Evolutionary conservation across 2,797 vertebrate species (phyloP).

Genomic region (Pogonophryne albipinna): DNA sequence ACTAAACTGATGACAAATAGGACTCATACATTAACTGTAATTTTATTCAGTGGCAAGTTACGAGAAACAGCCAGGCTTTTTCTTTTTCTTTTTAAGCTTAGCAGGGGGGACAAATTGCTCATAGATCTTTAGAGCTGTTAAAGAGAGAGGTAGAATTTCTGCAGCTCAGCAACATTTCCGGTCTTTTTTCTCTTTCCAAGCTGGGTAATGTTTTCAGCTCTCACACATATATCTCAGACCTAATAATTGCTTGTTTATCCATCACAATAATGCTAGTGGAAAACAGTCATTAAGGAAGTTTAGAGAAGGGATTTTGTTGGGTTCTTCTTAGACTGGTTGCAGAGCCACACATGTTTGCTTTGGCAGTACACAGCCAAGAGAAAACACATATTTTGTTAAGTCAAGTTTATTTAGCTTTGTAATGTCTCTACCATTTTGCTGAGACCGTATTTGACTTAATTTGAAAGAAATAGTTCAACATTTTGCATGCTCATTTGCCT

Average conservation of each 20-base stretch:
- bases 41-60: conserved; percentile 58
- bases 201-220: conserved; percentile 15
- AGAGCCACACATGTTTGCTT: not conserved
- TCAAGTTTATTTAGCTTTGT: not conserved
- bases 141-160: conserved; percentile 16
- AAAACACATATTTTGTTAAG: not conserved
- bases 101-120: conserved; percentile 44
- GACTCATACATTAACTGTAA: conserved; percentile 57
- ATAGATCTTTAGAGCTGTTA: conserved; percentile 56
- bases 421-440: not conserved
- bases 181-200: conserved; percentile 6
- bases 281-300: not conserved
- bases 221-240: conserved; percentile 3
- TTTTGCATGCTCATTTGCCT: not conserved
- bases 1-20: conserved; percentile 59
- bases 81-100: conserved; percentile 13
- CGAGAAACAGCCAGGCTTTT: conserved; percentile 44
- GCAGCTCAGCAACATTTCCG: conserved; percentile 27
- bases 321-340: not conserved
- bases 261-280: not conserved
- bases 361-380: not conserved
- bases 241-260: conserved; percentile 18
- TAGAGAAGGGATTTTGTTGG: not conserved
- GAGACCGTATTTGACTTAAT: not conserved
- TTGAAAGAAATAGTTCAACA: not conserved